A percentile compares a stretch with the other conserved stretches of the same genome.
Evolutionary conservation across 1,140 invertebrate species (phyloP).

Genomic region (Laupala kohalensis): DNA sequence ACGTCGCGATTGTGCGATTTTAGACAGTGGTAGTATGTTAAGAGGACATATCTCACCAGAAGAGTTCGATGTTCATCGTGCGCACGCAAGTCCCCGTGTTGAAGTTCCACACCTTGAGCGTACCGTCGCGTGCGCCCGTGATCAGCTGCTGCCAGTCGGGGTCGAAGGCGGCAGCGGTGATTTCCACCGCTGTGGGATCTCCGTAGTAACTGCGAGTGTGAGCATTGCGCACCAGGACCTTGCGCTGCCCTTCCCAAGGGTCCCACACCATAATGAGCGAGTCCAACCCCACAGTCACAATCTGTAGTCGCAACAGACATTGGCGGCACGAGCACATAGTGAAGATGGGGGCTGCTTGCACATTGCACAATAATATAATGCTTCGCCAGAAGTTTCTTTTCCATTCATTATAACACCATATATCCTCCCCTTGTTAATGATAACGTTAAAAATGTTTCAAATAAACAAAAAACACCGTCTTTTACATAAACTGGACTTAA

Average conservation of each 20-base stretch:
- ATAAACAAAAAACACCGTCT: no score
- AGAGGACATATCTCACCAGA: neutral
- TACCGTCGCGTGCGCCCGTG: constrained; percentile 53
- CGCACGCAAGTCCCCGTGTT: constrained; percentile 54
- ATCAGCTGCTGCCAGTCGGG: constrained; percentile 49
- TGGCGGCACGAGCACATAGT: no score
- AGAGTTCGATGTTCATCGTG: constrained; percentile 36
- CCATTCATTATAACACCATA: no score
- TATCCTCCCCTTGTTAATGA: no score
- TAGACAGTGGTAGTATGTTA: neutral
- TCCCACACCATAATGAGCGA: constrained; percentile 62
- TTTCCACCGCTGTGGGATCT: constrained; percentile 47
- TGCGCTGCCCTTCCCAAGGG: constrained; percentile 42
- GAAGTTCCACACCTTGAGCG: constrained; percentile 62
- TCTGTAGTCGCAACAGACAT: no score
- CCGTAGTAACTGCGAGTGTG: constrained; percentile 45
- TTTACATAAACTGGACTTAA: no score
- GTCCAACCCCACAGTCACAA: constrained; percentile 50
- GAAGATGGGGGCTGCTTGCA: no score
- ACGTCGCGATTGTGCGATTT: no score
- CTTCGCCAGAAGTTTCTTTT: no score
- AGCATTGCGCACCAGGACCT: constrained; percentile 45
- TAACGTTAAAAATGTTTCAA: no score
- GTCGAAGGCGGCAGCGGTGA: constrained; percentile 63
- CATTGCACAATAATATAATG: no score